phyloP scores from a whole-genome alignment of 2,797 vertebrate genomes.

The Menidia menidia region DNA sequence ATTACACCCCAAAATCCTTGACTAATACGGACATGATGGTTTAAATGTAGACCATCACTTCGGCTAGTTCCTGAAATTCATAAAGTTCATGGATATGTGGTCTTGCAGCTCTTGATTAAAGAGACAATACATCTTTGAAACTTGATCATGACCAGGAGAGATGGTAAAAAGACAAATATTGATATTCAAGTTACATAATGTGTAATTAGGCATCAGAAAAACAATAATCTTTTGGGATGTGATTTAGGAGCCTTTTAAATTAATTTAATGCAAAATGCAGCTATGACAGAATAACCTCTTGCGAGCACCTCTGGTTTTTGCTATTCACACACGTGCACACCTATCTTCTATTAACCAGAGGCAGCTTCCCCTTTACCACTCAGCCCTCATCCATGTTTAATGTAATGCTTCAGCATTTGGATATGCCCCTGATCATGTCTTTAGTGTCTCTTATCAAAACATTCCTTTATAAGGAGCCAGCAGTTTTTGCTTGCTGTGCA shows the following conservation, averaged over 20 bases:
- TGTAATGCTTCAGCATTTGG: conserved; percentile 63
- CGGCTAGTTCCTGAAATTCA: neutral
- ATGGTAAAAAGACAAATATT: neutral
- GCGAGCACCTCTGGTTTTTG: neutral
- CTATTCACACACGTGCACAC: conserved; percentile 6
- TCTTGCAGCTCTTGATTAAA: neutral
- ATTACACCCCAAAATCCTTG: conserved; percentile 50
- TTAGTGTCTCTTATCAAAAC: conserved; percentile 54
- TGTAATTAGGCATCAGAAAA: too few relatives aligned
- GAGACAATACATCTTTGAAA: neutral
- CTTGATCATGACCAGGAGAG: neutral
- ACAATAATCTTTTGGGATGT: neutral
- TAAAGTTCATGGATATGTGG: neutral
- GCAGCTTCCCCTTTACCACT: conserved; percentile 55
- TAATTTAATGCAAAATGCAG: neutral
- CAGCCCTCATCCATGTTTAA: conserved; percentile 77
- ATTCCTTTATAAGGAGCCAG: neutral
- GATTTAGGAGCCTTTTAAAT: neutral
- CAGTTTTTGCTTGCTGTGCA: neutral
- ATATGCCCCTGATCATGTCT: conserved; percentile 63
- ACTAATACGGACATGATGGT: conserved; percentile 34
- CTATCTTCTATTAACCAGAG: conserved; percentile 49
- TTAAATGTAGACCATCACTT: conserved; percentile 14
- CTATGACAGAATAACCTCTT: conserved; percentile 3
- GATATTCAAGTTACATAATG: neutral